Base-by-base conservation (phyloP, 2,113 vertebrate species). In the Nothoprocta perdicaria region DNA sequence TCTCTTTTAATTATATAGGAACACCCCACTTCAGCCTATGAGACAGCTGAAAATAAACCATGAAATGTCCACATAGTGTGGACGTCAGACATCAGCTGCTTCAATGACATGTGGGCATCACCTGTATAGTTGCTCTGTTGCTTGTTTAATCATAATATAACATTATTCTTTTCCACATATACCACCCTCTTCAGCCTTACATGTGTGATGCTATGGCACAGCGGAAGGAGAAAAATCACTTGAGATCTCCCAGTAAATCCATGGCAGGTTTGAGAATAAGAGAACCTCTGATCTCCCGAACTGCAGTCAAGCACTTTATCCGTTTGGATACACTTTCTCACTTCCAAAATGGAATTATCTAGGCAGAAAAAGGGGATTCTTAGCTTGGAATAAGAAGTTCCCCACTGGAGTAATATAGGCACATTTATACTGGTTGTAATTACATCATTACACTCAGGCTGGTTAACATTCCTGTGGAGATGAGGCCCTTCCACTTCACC, bases 221-320 rank as follows among this genome's bases (percentile, higher is more conserved):
- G 33, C 71, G 72, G 82, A 92, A 58, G 31, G 46, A 74, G 55
- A 71, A 91, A 95, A 92, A 52, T 89, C 68, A 65, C 41, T 92
- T 71, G 33, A 78, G 88, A 83, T 89, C 55, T 84, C 85, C 50
- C 50, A 62, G 74, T 11, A 95, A 91, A 93, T 53, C 72, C 87
- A 83, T 10, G 3, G 65, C 33, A 71, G 65, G 88, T 83, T 83
- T 89, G 43, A 89, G 89, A 89, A 86, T 76, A 80, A 58, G 82
- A 85, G 92, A 95, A 89, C 66, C 65, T 86, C 92, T 95, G 80
- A 96, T 95, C 73, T 92, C 69, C 73, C 52, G 85, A 91, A 40
- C 61, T 67, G 89, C 90, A 92, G 90, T 57, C 95, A 92, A 95
- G 83, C 76, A 92, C 93, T 96, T 96, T 84, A 95, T 95, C 95